Evolutionary conservation across 2,797 vertebrate genomes (phyloP), one percentile per base, ranked within the genome.

Genomic region (Danio aesculapii): DNA sequence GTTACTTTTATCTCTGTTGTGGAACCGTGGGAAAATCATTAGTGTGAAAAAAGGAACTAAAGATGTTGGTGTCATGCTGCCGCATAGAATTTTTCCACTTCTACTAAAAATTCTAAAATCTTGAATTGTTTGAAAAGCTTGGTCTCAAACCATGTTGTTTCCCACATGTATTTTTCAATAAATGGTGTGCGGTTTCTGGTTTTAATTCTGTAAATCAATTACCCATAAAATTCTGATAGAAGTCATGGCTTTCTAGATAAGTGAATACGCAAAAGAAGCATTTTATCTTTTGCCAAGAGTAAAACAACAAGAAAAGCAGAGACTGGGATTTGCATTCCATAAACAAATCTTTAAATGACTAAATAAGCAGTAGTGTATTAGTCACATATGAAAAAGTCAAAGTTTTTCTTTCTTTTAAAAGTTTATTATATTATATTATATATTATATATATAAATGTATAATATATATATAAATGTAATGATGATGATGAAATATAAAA

Each of bases 261-360:
- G 72, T 80, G 63, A 49, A 74, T 84, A 67, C 84, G 57, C 49
- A 59, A 82, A 82, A 79, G 21, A 13, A 30, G 13, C 67, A 41
- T 79, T 88, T 91, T 41, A 78, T 68, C 80, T 86, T 68, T 58
- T 81, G 89, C 89, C 90, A 90, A 84, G 81, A 17, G 72, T 57
- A 59, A 64, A 81, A 77, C 70, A 87, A 79, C 47, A 82, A 82
- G 62, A 49, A 68, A 84, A 63, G 72, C 30, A 50, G 44, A 57
- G 39, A 73, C 12, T 17, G 44, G 68, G 46, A 52, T 81, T 80
- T 68, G 79, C 66, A 59, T 43, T 68, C 14, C 84, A 84, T 83
- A 74, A 91, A 86, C 87, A 88, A 84, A 80, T 50, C 53, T 58
- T 82, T 80, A 66, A 66, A 67, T 63, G 50, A 72, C 52, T 82